Conservation (phyloP, 2,888 invertebrate species). For the Hanleya hanleyi region DNA sequence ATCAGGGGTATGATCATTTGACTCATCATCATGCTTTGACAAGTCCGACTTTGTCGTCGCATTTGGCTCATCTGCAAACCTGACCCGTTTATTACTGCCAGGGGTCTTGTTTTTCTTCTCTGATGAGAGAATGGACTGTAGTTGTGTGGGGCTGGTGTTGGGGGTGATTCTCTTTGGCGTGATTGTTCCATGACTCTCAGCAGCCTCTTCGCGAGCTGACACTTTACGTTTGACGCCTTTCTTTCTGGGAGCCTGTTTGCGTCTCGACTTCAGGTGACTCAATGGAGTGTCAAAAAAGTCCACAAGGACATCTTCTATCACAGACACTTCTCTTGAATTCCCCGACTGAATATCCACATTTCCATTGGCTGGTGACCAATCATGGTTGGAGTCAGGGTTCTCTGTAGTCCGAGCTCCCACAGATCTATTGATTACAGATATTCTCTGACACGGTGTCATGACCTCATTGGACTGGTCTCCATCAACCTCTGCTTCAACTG, state of each 20-base stretch:
- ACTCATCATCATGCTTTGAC: not conserved
- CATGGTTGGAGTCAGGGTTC: too few relatives aligned
- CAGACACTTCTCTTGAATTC: not conserved
- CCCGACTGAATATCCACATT: too few relatives aligned
- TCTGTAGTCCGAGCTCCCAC: too few relatives aligned
- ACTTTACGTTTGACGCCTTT: not conserved
- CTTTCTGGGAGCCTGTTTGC: conserved; percentile 1
- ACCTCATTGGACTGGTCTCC: too few relatives aligned
- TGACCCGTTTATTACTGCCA: conserved; percentile 34
- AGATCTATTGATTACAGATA: too few relatives aligned
- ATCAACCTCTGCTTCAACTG: too few relatives aligned
- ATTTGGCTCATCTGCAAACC: conserved; percentile 28
- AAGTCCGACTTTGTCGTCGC: not conserved
- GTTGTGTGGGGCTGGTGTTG: not conserved
- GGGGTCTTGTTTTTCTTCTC: conserved; percentile 29
- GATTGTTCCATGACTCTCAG: not conserved
- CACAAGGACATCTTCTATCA: conserved; percentile 41
- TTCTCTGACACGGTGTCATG: too few relatives aligned
- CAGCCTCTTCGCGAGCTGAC: too few relatives aligned
- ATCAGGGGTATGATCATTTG: not conserved
- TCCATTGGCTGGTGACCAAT: too few relatives aligned
- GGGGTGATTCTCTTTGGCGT: not conserved
- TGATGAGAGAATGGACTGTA: conserved; percentile 43
- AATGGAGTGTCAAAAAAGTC: conserved; percentile 53
- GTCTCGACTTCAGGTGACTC: not conserved